Evolutionary conservation across 1,140 invertebrate species (phyloP).

Genomic region (Augochlora pura): DNA sequence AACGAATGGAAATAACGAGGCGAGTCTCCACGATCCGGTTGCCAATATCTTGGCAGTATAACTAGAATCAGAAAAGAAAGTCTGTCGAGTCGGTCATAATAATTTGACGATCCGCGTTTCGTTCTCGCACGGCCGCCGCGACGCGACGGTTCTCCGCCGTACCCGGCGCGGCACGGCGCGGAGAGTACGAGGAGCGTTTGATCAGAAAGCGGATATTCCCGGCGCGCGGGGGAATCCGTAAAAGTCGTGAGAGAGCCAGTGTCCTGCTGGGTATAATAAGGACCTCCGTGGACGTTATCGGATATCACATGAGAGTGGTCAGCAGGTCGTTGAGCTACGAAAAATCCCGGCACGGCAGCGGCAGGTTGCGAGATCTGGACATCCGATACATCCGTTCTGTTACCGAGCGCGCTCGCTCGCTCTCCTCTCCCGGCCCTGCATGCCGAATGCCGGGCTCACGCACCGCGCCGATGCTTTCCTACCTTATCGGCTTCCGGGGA

Average conservation of each 20-base stretch:
- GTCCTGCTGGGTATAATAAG: constrained; percentile 66
- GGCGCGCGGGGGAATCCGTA: constrained; percentile 62
- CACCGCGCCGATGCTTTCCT: constrained; percentile 19
- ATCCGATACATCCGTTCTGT: constrained; percentile 65
- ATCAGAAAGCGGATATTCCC: constrained; percentile 41
- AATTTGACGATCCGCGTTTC: too few species aligned
- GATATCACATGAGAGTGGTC: constrained; percentile 55
- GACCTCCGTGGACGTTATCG: constrained; percentile 69
- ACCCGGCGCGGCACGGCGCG: background rate
- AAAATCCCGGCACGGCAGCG: constrained; percentile 57
- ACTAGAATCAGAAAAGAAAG: too few species aligned
- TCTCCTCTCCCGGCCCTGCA: constrained; percentile 30
- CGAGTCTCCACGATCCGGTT: too few species aligned
- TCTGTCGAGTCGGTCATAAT: too few species aligned
- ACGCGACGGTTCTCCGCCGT: constrained; percentile 3
- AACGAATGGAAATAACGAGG: too few species aligned
- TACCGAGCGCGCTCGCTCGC: constrained; percentile 15
- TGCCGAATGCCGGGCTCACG: constrained; percentile 51
- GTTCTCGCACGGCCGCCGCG: constrained; percentile 18
- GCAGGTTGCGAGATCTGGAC: constrained; percentile 62
- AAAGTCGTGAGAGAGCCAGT: constrained; percentile 63
- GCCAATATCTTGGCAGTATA: too few species aligned
- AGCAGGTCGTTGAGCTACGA: constrained; percentile 50
- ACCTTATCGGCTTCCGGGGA: constrained; percentile 30
- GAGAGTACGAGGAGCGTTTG: constrained; percentile 13